phyloP scores from a whole-genome alignment of 2,113 vertebrate species.

The Colinus virginianus region DNA sequence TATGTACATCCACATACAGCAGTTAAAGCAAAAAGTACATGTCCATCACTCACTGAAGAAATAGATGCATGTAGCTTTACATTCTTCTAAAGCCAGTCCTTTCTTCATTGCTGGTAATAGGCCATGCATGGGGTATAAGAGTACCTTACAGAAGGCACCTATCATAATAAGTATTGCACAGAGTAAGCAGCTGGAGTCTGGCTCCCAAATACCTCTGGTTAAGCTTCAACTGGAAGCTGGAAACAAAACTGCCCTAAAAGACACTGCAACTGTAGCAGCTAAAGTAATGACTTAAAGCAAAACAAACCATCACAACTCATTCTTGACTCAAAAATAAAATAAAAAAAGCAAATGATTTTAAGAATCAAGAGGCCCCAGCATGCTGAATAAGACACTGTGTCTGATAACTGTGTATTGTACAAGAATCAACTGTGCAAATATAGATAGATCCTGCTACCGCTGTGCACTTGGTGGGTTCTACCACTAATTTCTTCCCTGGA shows the following conservation, averaged over 20 bases:
- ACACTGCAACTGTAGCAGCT: constrained; percentile 22
- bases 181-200: constrained; percentile 59
- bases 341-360: background rate
- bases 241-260: background rate
- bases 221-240: constrained; percentile 26
- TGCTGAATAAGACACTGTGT: background rate
- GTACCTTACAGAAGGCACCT: constrained; percentile 57
- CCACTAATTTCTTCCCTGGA: accelerated
- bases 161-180: constrained; percentile 6
- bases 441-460: background rate
- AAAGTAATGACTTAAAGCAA: background rate
- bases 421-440: constrained; percentile 36
- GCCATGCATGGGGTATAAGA: background rate
- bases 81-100: background rate
- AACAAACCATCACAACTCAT: background rate
- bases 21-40: constrained; percentile 11
- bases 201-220: background rate
- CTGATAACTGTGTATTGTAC: background rate
- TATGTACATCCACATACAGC: constrained; percentile 62
- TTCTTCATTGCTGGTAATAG: background rate
- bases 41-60: background rate
- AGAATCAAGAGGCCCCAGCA: constrained; percentile 24
- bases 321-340: background rate
- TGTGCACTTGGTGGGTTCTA: background rate
- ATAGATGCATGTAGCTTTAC: background rate